A percentile compares a stretch with the other conserved stretches of the same genome.
phyloP scores from a whole-genome alignment of 2,113 vertebrate species.

The Ceratotherium simum region DNA sequence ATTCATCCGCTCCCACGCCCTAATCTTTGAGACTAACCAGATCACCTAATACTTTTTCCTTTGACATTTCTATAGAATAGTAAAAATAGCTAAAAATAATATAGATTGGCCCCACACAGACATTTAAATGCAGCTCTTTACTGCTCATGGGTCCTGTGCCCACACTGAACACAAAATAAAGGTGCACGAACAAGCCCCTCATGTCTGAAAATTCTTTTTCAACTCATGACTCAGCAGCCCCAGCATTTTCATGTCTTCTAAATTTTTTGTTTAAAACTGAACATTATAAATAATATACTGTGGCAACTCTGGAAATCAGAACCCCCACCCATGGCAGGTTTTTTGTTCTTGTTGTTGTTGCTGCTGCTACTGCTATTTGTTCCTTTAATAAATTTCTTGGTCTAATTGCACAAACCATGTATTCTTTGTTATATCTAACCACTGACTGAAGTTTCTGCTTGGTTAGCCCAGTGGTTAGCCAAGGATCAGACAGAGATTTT shows the following conservation, averaged over 20 bases:
- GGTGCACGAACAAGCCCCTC: no score
- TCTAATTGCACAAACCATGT: background rate
- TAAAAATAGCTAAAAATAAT: no score
- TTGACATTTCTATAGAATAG: no score
- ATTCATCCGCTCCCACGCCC: no score
- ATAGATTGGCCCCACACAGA: no score
- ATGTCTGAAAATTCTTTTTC: no score
- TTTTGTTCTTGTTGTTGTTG: background rate
- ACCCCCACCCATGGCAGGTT: accelerated
- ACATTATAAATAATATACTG: background rate
- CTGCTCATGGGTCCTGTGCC: no score
- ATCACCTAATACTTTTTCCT: no score
- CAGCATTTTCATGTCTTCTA: background rate
- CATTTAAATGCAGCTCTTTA: no score
- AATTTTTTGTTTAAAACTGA: background rate
- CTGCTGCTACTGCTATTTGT: background rate
- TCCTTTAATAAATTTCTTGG: background rate
- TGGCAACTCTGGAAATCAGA: background rate
- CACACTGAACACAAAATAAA: no score
- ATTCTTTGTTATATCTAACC: background rate
- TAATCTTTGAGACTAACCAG: no score
- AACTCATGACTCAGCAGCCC: no score
- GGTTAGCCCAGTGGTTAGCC: background rate
- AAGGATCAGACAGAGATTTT: background rate
- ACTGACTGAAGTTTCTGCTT: background rate